Base-by-base conservation (phyloP, 2,797 vertebrate species). In the Leptodactylus fallax region DNA sequence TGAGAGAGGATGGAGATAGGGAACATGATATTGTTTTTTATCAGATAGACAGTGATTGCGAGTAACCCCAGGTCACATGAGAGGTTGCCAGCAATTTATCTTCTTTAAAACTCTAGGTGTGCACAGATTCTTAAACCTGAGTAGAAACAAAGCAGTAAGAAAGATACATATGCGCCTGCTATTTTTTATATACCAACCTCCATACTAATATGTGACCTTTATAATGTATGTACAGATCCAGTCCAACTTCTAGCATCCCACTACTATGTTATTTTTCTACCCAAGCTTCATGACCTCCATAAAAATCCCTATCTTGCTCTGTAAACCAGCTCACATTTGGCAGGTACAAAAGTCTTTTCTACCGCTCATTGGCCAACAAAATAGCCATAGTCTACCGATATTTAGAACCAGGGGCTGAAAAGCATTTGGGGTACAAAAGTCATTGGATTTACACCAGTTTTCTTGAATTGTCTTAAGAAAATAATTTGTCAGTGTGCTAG, bases 11-110 rank as follows among this genome's bases (percentile, higher is more conserved):
- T 47, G 63, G 69, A 87, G 79, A 76, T 83, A 87, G 86, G 81
- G 58, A 83, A 63, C 69, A 23, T 71, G 80, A 78, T 83, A 67
- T 87, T 87, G 86, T 58, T 72, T 60, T 76, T 82, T 77, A 83
- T 87, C 86, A 78, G 80, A 87, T 87, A 56, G 80, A 78, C 67
- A 83, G 60, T 78, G 80, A 83, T 87, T 78, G 80, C 60, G 72
- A 87, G 85, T 87, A 71, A 87, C 86, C 80, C 86, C 16, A 16
- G 86, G 86, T 82, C 79, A 61, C 79, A 74, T 27, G 14, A 23
- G 45, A 45, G 86, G 16, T 78, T 67, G 45, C 7, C 81, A 58
- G 60, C 58, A 74, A 87, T 87, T 83, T 58, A 79, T 79, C 67
- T 84, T 87, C 55, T 71, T 78, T 83, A 55, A 45, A 71, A 21